phyloP scores from a whole-genome alignment of 1,140 invertebrate species.

The Dreissena polymorpha region DNA sequence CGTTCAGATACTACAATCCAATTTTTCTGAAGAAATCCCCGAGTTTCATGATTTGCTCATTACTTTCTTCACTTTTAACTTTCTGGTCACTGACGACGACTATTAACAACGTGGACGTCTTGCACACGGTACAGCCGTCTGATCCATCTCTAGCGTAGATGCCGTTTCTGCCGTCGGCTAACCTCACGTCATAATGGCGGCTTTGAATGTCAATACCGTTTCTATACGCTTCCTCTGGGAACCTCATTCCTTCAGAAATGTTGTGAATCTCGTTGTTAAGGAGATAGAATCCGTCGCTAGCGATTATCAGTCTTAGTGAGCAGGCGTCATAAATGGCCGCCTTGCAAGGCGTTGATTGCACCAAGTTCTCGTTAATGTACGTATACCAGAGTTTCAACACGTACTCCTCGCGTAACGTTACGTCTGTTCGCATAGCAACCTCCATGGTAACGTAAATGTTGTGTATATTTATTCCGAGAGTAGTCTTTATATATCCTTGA shows the following conservation, averaged over 20 bases:
- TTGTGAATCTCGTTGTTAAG: conserved; percentile 41
- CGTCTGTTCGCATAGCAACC: conserved; percentile 37
- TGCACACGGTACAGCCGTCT: conserved; percentile 62
- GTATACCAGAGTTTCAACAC: conserved; percentile 51
- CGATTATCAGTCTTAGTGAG: conserved; percentile 23
- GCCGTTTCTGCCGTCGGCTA: conserved; percentile 61
- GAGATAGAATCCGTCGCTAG: conserved; percentile 34
- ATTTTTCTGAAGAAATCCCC: conserved; percentile 60
- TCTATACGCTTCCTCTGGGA: conserved; percentile 10
- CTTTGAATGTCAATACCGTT: conserved; percentile 51
- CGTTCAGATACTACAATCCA: conserved; percentile 18
- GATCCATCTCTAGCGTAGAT: conserved; percentile 55
- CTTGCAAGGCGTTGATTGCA: conserved; percentile 44
- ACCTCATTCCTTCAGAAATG: conserved; percentile 40
- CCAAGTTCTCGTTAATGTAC: conserved; percentile 46
- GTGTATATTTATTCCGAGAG: background rate
- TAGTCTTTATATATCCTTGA: background rate
- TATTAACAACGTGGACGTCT: conserved; percentile 53
- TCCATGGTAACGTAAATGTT: conserved; percentile 11
- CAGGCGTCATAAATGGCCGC: conserved; percentile 40
- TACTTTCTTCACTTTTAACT: conserved; percentile 55
- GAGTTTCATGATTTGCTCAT: conserved; percentile 63
- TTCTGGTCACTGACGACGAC: conserved; percentile 60
- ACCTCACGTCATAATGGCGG: conserved; percentile 51
- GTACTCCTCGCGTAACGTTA: conserved; percentile 47